Base-by-base conservation (phyloP, 1,140 invertebrate genomes). In the Drosophila lacteicornis region DNA sequence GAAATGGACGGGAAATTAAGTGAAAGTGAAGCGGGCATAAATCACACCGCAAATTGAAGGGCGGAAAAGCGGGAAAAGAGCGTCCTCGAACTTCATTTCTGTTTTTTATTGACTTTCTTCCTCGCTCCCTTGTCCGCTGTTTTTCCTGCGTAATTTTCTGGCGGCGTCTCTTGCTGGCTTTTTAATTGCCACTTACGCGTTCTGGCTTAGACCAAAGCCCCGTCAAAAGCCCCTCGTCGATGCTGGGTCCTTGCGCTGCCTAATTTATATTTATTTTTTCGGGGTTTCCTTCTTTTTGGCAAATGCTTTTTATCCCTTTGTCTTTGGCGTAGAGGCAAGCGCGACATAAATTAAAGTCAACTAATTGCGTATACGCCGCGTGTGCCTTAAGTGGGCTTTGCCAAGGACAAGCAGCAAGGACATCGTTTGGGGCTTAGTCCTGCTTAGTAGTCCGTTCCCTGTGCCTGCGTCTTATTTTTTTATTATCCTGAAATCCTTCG, bases 341-440 rank as follows among this genome's bases (percentile, higher is more conserved):
- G 46, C 46, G 45, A 59, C 78, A 68, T 80, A 70, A 87, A 79
- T 77, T 62, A 63, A 67, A 66, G 68, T 90, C 78, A 84, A 80
- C 85, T 88, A 88, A 88, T 88, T 90, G 83, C 84, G 84, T 87
- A 88, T 88, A 88, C 85, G 85, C 77, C 42, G 80, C 85, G 77
- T 90, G 69, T 33, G 84, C 77, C 85, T 84, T 65, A 87, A 88
- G 80, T 87, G 77, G 77, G 80, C 77, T 87, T 83, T 77, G 38
- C 71, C 79, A 73, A 71, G 61, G 59, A 62, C 50, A 70, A 51
- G 38, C 55, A 27, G 49, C 61, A 67, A 40, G 59, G 71, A 76
- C 43, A 57, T 22, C 45, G 62, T 27, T 45, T 79, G 5, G 33
- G 22, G 55, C 56, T 61, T 66, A 56, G 59, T 60, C 53, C 49